Base-by-base conservation (phyloP, 1,140 invertebrate species). In the Marisa cornuarietis region DNA sequence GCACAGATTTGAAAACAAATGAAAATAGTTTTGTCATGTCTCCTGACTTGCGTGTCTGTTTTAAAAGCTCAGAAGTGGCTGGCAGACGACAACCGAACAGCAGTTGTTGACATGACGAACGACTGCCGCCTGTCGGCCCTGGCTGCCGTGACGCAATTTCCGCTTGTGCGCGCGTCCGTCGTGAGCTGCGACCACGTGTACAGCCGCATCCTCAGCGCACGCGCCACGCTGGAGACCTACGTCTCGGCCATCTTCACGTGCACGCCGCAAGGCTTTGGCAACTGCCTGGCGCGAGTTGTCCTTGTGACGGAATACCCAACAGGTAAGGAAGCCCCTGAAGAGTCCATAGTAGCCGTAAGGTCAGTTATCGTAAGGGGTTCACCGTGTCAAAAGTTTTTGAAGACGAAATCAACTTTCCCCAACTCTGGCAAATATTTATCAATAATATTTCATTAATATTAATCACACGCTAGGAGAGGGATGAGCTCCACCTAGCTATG, bases 61-160 rank as follows among this genome's bases (percentile, higher is more conserved):
- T 58, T 8, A 58, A 58, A 58, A 58, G 54, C 11, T 24, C 71
- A 69, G 11, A 65, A 42, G 11, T 77, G 76, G 76, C 49, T 77
- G 1, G 31, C 7, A 6, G n/a, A 13, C n/a, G 76, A 77, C 65
- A 77, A 77, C 22, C n/a, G 49, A 18, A 77, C 76, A 31, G n/a
- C 63, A 6, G 26, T 77, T 24, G 65, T 77, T 9, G 76, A 77
- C 26, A 51, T 77, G 76, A 77, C 76, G 65, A 68, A 63, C 65
- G 65, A 77, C 76, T 77, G 76, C 20, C 76, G 76, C 3, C 13
- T 69, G 18, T 54, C 76, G 26, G 49, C 76, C 42, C 8, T 69
- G 14, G 42, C 76, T 26, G 65, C 42, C 22, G 20, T 77, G 63
- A 77, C 76, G 7, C 24, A 26, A 16, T n/a, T 77, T 16, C 63